A percentile compares a stretch with the other conserved stretches of the same genome.
Evolutionary conservation across 2,888 invertebrate genomes (phyloP).

Genomic region (Patella caerulea): DNA sequence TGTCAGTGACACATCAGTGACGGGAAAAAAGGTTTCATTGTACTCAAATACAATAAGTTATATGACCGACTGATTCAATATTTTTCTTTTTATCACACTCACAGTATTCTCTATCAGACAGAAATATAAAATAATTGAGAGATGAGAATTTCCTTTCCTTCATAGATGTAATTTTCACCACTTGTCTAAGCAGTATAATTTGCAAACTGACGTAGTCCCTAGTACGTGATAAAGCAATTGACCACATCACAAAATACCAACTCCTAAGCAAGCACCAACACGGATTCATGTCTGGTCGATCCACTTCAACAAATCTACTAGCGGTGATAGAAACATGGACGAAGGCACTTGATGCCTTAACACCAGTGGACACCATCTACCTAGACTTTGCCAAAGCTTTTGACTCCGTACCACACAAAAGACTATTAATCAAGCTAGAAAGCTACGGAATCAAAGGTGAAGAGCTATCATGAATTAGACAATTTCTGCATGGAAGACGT

Average conservation of each 20-base stretch:
- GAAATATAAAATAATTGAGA: no score
- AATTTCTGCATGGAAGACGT: no score
- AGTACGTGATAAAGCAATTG: background rate
- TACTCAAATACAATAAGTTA: no score
- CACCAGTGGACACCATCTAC: constrained; percentile 6
- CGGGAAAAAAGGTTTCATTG: no score
- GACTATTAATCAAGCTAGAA: constrained; percentile 21
- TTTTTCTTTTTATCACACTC: no score
- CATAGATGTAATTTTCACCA: no score
- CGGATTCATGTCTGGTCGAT: background rate
- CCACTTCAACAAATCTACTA: background rate
- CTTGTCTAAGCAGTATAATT: background rate
- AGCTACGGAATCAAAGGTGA: constrained; percentile 22
- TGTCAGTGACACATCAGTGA: no score
- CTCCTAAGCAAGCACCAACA: background rate
- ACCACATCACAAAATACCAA: background rate
- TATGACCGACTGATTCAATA: no score
- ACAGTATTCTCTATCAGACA: no score
- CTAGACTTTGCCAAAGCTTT: constrained; percentile 31
- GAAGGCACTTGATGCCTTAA: background rate
- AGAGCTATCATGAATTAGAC: no score
- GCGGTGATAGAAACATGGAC: background rate
- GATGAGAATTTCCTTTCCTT: no score
- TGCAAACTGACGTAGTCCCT: constrained; percentile 9
- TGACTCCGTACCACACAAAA: constrained; percentile 27